Evolutionary conservation across 2,797 vertebrate genomes (phyloP), one percentile per base, ranked within the genome.

Genomic region (Tragelaphus eurycerus): DNA sequence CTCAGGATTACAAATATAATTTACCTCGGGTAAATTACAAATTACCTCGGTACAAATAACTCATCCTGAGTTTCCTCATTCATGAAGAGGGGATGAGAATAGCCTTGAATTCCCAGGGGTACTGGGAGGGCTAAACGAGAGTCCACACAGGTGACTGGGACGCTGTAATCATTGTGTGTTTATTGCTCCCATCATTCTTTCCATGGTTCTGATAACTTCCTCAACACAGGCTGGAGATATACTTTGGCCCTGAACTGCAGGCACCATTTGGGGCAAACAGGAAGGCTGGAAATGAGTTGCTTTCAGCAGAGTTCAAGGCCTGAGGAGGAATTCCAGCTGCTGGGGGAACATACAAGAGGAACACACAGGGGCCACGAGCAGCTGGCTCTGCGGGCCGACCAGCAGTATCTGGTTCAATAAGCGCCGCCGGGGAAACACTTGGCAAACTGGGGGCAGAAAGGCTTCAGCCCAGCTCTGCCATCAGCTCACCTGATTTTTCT

Each of bases 221-320:
- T 93, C 19, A 52, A 54, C 29, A 59, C 19, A 17, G 78, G 90
- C 54, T 79, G 79, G 76, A 12, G 60, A 88, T 27, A 94, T 8
- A 94, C 89, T 97, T 83, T 97, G 95, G 89, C 59, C 81, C 43
- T 86, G 90, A 74, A 81, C 9, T 74, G 59, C 83, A 3, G 55
- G 62, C 62, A 15, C 46, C 55, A 43, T 16, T 89, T 10, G 34
- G 57, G 43, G 90, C 46, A 89, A 83, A 93, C 3, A 29, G 64
- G 31, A 81, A 88, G 25, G 57, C 7, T 86, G 79, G 50, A 86
- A 60, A 79, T 23, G 3, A 79, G 14, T 12, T 59, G 83, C 55
- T 95, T 62, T 81, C 0, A 1, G 88, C 52, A 60, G 60, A 86
- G 83, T 76, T 86, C 82, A 95, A 90, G 94, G 43, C 81, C 21